Evolutionary conservation across 2,888 invertebrate species (phyloP), one percentile per base, ranked within the genome.

Genomic region (Pegoplata infirma): DNA sequence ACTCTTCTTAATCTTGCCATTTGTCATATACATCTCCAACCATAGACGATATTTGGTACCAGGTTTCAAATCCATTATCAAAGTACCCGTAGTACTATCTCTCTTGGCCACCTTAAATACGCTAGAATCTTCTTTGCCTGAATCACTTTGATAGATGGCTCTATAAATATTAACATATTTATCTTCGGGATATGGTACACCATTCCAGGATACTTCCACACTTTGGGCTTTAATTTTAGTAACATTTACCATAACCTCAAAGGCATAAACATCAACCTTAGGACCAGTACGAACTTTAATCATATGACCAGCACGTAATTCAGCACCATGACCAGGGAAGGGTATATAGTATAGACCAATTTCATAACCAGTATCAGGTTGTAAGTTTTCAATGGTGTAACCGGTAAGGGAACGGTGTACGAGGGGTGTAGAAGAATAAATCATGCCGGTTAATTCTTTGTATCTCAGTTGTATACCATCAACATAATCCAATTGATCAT

Each of bases 161-260:
- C 96, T 92, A 90, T 95, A 97, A 84, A 97, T 96, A 82, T 96
- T 95, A 59, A 97, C 95, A 90, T 94, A 97, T 87, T 97, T 95
- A 87, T 97, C 96, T 80, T 96, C 95, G 0, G 97, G 97, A 82
- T 95, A 93, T 0, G 97, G 97, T 0, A 97, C 94, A 0, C 97
- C 97, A 58, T 91, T 92, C 96, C 96, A 97, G 5, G 92, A 91
- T 5, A 97, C 91, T 84, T 95, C 95, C 0, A 95, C 94, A 8
- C 94, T 94, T 63, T 93, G 93, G 0, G 95, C 91, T 81, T 95
- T 95, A 0, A 96, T 92, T 76, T 94, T 92, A 12, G 93, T 92
- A 0, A 94, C 93, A 82, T 95, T 94, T 3, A 97, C 92, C 5
- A 91, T 92, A 3, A 97, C 94, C 64, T 94, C 93, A 90, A 97